Conservation (phyloP, 2,888 invertebrate genomes). For the Drosophila borealis region DNA sequence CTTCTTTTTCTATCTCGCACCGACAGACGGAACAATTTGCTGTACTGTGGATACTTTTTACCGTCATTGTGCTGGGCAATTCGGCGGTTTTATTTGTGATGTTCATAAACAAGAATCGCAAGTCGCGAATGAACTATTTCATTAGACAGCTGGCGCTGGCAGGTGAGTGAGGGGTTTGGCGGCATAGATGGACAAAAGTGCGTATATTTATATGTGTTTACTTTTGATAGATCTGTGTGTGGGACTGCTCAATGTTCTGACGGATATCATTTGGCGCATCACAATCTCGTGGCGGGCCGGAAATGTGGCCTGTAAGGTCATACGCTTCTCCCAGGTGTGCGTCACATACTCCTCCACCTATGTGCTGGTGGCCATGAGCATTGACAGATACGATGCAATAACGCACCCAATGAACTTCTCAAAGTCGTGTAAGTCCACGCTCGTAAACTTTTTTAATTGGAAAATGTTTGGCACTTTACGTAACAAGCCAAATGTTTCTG, state of each 20-base stretch:
- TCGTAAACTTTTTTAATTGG: conserved; percentile 73
- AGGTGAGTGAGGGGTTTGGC: conserved; percentile 87
- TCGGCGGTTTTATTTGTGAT: conserved; percentile 94
- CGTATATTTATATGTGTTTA: not conserved
- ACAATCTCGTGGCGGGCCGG: conserved; percentile 96
- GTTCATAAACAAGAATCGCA: conserved; percentile 92
- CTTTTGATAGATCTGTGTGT: conserved; percentile 92
- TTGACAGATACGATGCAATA: conserved; percentile 97
- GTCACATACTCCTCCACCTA: conserved; percentile 97
- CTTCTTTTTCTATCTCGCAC: conserved; percentile 6
- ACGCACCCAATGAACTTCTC: conserved; percentile 98
- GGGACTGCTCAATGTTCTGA: conserved; percentile 94
- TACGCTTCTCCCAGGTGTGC: conserved; percentile 93
- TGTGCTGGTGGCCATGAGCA: conserved; percentile 95
- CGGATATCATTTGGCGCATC: conserved; percentile 95
- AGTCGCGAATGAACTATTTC: conserved; percentile 97
- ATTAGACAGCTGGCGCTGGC: conserved; percentile 96
- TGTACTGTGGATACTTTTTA: conserved; percentile 93
- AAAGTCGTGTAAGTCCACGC: conserved; percentile 92
- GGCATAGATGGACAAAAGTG: not conserved
- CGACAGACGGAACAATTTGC: conserved; percentile 94
- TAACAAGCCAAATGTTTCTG: conserved; percentile 26
- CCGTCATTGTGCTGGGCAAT: conserved; percentile 94
- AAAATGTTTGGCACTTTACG: conserved; percentile 56
- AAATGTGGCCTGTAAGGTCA: conserved; percentile 94